Evolutionary conservation across 1,140 invertebrate species (phyloP), one percentile per base, ranked within the genome.

Genomic region (Artemia franciscana): DNA sequence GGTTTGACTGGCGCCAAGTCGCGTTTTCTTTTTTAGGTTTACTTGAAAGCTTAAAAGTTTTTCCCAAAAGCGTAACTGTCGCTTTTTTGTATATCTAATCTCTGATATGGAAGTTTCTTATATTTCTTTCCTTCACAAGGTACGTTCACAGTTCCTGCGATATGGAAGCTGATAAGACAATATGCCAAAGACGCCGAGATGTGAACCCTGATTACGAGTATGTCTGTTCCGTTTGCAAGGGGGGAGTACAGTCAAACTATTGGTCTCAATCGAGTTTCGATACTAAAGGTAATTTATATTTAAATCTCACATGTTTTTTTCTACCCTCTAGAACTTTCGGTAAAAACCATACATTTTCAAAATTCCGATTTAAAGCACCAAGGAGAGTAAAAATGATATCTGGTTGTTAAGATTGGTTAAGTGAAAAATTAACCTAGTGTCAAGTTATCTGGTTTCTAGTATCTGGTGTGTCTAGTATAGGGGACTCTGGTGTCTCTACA

Each of bases 131-230:
- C n/a, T n/a, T n/a, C n/a, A n/a, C n/a, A n/a, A n/a, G n/a, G n/a
- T 68, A 91, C 76, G 91, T 96, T 26, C 92, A 97, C 73, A 85
- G 84, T 26, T 84, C 83, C 57, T 97, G 92, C 75, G 92, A 95
- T 75, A 78, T 83, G 5, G 86, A 89, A 65, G 87, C 90, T 7
- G 89, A 93, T 70, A 77, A 86, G 23, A 71, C 76, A 24, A 80
- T 81, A 21, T 86, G 90, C 70, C 82, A 86, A 64, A 79, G 81
- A 62, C 84, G 83, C 66, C 87, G 85, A 70, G 86, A 89, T 68
- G 72, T 78, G 24, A 84, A 88, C 69, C 83, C 85, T 0, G 80
- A 85, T 62, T 90, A 91, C 71, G 87, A 93, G 68, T 95, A 95
- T 73, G 75, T 84, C 60, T 96, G 92, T 73, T 78, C 81, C 4